These are phyloP conservation scores for Dryobota labecula DNA, from an alignment of 2,888 invertebrate species.

Conservation along the genomic window DNA sequence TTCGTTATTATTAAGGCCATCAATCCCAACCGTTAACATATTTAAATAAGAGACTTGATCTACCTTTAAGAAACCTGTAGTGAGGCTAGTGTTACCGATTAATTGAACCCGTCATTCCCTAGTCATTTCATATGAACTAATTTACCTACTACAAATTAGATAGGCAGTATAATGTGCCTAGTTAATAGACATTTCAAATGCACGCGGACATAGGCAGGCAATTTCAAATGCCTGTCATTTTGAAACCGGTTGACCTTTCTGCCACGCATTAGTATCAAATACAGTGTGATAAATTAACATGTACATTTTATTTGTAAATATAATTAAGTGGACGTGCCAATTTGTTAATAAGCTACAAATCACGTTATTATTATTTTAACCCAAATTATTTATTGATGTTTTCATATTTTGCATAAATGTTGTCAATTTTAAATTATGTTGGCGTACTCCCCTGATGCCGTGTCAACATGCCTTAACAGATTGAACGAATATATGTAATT, in stretches of 20 bases:
- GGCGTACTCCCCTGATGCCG: conserved; percentile 53
- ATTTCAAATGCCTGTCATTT: not conserved
- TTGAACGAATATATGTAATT: conserved; percentile 14
- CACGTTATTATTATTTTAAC: conserved; percentile 58
- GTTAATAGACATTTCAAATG: conserved; percentile 3
- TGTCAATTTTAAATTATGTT: conserved; percentile 72
- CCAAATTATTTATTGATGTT: conserved; percentile 65
- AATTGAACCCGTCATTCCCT: not conserved
- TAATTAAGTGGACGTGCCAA: conserved; percentile 80
- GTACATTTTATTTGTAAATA: conserved; percentile 72
- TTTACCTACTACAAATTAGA: not conserved
- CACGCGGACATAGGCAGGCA: not conserved
- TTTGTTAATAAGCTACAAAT: conserved; percentile 68
- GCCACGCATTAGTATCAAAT: conserved; percentile 32
- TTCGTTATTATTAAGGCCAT: conserved; percentile 1
- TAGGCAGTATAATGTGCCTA: not conserved
- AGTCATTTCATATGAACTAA: not conserved
- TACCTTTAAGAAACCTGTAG: not conserved
- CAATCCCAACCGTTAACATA: conserved; percentile 4
- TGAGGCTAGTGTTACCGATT: not conserved
- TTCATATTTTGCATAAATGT: conserved; percentile 71
- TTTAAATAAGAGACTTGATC: conserved; percentile 5
- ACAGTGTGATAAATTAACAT: conserved; percentile 66
- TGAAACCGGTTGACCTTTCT: conserved; percentile 24
- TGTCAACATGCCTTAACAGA: conserved; percentile 10